These are phyloP conservation scores for Liodrosophila aerea DNA, from an alignment of 2,888 invertebrate species.

Conservation along the genomic window DNA sequence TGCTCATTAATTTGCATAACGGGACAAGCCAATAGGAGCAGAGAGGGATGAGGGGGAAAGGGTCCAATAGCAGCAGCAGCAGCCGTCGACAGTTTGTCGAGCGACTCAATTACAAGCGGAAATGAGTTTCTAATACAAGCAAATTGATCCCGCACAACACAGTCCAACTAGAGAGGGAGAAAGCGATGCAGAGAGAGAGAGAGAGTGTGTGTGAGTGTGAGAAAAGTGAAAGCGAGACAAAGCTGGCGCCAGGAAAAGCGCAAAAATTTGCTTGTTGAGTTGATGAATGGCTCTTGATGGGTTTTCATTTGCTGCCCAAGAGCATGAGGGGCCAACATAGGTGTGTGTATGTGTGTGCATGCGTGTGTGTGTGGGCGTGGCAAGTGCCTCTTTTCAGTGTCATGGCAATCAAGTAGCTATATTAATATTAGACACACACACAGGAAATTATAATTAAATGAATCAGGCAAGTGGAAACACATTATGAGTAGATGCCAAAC, in stretches of 20 bases:
- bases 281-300: conserved; percentile 66
- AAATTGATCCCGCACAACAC: conserved; percentile 51
- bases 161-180: conserved; percentile 3
- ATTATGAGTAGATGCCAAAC: conserved; percentile 24
- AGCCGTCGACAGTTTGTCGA: conserved; percentile 49
- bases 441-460: conserved; percentile 73
- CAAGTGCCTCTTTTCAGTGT: conserved; percentile 25
- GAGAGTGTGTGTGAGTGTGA: too few species aligned
- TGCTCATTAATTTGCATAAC: conserved; percentile 66
- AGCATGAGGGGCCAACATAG: not conserved
- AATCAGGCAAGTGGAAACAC: conserved; percentile 62
- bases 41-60: not conserved
- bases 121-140: conserved; percentile 71
- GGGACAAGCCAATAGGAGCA: conserved; percentile 19
- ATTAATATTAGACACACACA: conserved; percentile 36
- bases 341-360: not conserved
- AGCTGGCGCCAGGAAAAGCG: conserved; percentile 40
- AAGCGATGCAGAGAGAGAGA: too few species aligned
- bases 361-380: conserved; percentile 18
- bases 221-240: too few species aligned
- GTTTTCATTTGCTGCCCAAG: conserved; percentile 10
- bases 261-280: conserved; percentile 54
- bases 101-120: conserved; percentile 71
- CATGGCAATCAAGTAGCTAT: conserved; percentile 57
- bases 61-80: not conserved